These are phyloP conservation scores for Laodelphax striatellus DNA, from an alignment of 1,140 invertebrate species.

Conservation along the genomic window DNA sequence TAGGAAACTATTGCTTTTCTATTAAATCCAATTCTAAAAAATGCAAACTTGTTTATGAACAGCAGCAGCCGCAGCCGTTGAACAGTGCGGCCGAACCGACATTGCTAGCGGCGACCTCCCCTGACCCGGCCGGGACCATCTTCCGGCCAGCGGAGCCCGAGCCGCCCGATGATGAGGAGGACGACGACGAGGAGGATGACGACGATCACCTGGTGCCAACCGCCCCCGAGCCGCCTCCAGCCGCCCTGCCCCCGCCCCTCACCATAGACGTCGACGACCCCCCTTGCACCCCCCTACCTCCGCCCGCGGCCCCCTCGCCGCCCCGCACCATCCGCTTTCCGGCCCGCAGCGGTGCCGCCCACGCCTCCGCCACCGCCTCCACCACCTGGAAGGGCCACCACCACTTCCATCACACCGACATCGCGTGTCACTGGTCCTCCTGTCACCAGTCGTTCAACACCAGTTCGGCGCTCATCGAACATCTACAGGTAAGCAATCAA, in stretches of 20 bases:
- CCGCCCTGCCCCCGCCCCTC: background rate
- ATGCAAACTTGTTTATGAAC: no score
- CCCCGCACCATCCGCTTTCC: slow-evolving; percentile 70
- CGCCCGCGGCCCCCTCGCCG: slow-evolving; percentile 32
- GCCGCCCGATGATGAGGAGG: no score
- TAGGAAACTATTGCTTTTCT: no score
- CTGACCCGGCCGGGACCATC: background rate
- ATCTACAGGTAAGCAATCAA: slow-evolving; percentile 62
- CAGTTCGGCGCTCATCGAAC: slow-evolving; percentile 69
- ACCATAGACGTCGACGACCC: background rate
- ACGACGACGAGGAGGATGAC: background rate
- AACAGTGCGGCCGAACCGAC: no score
- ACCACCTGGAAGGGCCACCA: slow-evolving; percentile 30
- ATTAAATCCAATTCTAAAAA: no score
- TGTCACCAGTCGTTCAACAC: slow-evolving; percentile 67
- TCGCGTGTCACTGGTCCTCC: slow-evolving; percentile 71
- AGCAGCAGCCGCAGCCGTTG: no score
- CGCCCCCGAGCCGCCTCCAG: background rate
- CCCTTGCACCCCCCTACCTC: background rate
- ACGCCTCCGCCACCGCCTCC: slow-evolving; percentile 13
- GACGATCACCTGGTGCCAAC: background rate
- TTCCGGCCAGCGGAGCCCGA: no score
- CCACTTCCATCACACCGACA: slow-evolving; percentile 33
- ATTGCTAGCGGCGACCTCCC: no score
- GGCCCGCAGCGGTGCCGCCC: slow-evolving; percentile 32